These are phyloP conservation scores for Gymnothorax reevesii DNA, from an alignment of 2,797 vertebrate genomes.

Conservation along the genomic window DNA sequence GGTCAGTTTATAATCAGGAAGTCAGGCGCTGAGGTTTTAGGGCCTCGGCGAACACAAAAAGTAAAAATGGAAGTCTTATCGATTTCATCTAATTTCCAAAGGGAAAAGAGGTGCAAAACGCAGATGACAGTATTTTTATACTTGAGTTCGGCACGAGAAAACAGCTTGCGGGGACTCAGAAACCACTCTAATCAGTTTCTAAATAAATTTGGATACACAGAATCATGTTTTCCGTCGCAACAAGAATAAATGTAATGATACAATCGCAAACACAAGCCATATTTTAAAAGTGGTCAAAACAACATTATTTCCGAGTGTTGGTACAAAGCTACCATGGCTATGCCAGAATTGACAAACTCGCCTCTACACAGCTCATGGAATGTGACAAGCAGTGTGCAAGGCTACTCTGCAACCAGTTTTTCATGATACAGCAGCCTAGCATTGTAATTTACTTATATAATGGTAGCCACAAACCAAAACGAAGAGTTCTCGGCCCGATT, in stretches of 20 bases:
- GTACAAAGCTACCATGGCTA: conserved; percentile 5
- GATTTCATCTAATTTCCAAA: background rate
- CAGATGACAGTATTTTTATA: background rate
- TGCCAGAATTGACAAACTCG: background rate
- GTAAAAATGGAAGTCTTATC: background rate
- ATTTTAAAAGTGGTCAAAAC: background rate
- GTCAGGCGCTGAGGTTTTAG: background rate
- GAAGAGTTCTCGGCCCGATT: background rate
- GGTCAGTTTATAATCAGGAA: background rate
- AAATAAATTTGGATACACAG: background rate
- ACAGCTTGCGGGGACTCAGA: background rate
- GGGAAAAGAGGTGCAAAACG: background rate
- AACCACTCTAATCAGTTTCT: background rate
- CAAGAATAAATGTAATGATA: background rate
- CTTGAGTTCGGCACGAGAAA: background rate
- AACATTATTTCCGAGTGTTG: background rate
- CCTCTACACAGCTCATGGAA: conserved; percentile 22
- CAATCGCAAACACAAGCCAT: background rate
- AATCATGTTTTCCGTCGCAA: background rate
- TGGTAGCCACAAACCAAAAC: background rate
- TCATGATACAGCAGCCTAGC: background rate
- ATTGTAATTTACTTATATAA: background rate
- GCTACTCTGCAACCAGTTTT: background rate
- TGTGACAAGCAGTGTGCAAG: background rate
- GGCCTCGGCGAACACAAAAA: background rate